Evolutionary conservation across 2,797 vertebrate genomes (phyloP).

Genomic region (Sebastes alutus): DNA sequence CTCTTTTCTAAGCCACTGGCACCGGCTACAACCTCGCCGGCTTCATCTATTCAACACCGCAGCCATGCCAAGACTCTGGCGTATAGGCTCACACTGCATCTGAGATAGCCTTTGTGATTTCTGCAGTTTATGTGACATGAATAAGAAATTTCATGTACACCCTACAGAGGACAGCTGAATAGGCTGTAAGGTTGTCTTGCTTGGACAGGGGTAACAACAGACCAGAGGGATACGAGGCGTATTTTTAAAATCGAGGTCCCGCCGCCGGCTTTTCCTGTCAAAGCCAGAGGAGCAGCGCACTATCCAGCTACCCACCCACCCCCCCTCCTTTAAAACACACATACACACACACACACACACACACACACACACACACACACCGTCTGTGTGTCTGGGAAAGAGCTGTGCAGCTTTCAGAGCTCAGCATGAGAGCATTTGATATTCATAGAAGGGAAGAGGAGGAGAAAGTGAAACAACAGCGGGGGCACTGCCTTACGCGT

Average conservation of each 20-base stretch:
- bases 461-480: slow-evolving; percentile 80
- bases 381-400: slow-evolving; percentile 71
- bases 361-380: slow-evolving; percentile 19
- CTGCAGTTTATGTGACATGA: slow-evolving; percentile 69
- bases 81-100: slow-evolving; percentile 53
- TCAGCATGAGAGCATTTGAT: slow-evolving; percentile 85
- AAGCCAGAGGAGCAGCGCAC: slow-evolving; percentile 63
- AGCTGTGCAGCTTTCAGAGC: slow-evolving; percentile 78
- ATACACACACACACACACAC: slow-evolving; percentile 10
- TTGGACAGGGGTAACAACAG: slow-evolving; percentile 68
- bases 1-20: slow-evolving; percentile 41
- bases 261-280: slow-evolving; percentile 76
- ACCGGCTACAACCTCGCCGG: slow-evolving; percentile 26
- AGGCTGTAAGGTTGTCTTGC: slow-evolving; percentile 61
- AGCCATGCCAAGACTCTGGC: slow-evolving; percentile 55
- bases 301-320: slow-evolving; percentile 32
- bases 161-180: slow-evolving; percentile 60
- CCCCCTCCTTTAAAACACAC: background rate
- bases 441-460: slow-evolving; percentile 84
- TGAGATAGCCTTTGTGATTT: slow-evolving; percentile 65
- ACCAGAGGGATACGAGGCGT: slow-evolving; percentile 61
- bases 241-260: slow-evolving; percentile 66
- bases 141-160: slow-evolving; percentile 56
- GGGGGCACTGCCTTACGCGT: slow-evolving; percentile 74
- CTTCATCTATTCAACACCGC: slow-evolving; percentile 41